Base-by-base conservation (phyloP, 2,888 invertebrate genomes). In the Campoletis raptor region DNA sequence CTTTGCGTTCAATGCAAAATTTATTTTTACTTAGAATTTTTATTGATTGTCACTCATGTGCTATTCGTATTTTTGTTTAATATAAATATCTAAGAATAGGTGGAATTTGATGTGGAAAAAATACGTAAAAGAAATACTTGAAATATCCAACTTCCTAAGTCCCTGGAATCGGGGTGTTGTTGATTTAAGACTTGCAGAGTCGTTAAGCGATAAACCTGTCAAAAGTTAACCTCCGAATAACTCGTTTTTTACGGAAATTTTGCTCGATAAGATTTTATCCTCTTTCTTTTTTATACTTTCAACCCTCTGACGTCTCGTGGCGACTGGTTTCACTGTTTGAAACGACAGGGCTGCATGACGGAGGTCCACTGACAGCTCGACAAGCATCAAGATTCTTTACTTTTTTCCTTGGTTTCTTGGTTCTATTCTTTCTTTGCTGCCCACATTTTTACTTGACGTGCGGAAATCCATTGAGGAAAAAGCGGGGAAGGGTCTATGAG, bases 171-270 rank as follows among this genome's bases (percentile, higher is more conserved):
- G 37, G 64, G 37, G n/a, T n/a, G 76, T 30, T n/a, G 64, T 67
- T 42, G 40, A 52, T 36, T 37, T 12, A 72, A 77, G 66, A 85
- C 72, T 81, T 52, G 64, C 70, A 15, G 72, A 66, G 77, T 78
- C 77, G 54, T 66, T 45, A 52, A 73, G 81, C 81, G 85, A 85
- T 81, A 81, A 85, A 77, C 72, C 40, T 37, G 66, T 72, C 66
- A 81, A 66, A 81, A 85, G 67, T 81, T 37, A 10, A n/a, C 21
- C 21, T 18, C 10, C 77, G 72, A 66, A 66, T 18, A 48, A 85
- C 81, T 81, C 76, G 64, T 76, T 80, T n/a, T 48, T 54, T 42
- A 37, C 66, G 72, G 66, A 77, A 81, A 85, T 81, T 81, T 73
- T 15, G 18, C 12, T 24, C 67, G 81, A 85, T 81, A 85, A 81